Conservation (phyloP, 1,140 invertebrate genomes). For the Eriosoma lanigerum region DNA sequence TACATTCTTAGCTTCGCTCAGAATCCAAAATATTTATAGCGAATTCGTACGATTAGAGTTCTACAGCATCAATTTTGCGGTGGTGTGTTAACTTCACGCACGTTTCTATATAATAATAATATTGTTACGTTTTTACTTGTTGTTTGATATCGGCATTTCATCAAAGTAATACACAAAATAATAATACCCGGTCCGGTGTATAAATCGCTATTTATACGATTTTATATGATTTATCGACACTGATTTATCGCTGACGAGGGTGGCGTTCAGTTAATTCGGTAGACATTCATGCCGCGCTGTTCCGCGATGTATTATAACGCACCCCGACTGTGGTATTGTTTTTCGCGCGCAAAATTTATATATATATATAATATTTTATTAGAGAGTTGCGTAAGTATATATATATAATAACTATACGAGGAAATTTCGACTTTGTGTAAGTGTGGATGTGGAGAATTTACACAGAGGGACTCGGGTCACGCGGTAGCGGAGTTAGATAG, state of each 20-base stretch:
- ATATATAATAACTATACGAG: not conserved
- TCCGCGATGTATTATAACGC: not conserved
- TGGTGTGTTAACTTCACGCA: no score
- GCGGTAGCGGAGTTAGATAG: not conserved
- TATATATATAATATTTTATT: not conserved
- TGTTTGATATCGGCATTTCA: no score
- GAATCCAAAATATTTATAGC: no score
- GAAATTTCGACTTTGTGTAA: constrained; percentile 27
- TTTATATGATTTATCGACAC: not conserved
- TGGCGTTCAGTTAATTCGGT: constrained; percentile 32
- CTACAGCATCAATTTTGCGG: no score
- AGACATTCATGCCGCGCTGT: constrained; percentile 13
- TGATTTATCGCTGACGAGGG: not conserved
- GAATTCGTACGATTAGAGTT: no score
- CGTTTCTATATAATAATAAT: no score
- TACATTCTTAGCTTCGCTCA: no score
- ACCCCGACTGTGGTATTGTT: constrained; percentile 49
- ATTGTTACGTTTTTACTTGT: no score
- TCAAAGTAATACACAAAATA: no score
- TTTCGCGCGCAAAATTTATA: not conserved
- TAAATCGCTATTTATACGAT: no score
- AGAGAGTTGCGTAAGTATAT: constrained; percentile 21
- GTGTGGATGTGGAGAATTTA: not conserved
- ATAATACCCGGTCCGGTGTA: no score
- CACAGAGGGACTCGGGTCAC: no score